Evolutionary conservation across 2,888 invertebrate genomes (phyloP).

Genomic region (Pheosia gnoma): DNA sequence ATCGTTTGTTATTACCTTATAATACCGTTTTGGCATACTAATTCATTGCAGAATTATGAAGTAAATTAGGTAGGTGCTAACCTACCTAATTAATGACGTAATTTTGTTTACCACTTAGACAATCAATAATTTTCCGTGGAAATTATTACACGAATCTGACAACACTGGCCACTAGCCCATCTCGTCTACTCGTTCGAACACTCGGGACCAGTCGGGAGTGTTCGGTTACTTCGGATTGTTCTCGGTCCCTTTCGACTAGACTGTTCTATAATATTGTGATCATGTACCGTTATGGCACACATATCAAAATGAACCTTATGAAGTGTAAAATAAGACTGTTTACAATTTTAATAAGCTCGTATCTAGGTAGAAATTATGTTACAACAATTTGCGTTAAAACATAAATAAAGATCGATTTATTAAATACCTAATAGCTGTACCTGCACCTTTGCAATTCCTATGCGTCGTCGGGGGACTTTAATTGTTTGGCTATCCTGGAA

Average conservation of each 20-base stretch:
- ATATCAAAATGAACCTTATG: slow-evolving; percentile 20
- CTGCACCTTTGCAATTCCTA: too few species aligned
- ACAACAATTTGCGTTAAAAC: too few species aligned
- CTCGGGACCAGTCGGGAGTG: slow-evolving; percentile 17
- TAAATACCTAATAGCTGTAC: too few species aligned
- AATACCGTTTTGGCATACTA: too few species aligned
- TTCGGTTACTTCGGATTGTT: slow-evolving; percentile 7
- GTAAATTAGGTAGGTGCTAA: too few species aligned
- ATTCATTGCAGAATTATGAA: too few species aligned
- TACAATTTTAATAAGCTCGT: background rate
- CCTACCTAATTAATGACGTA: background rate
- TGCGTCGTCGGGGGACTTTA: too few species aligned
- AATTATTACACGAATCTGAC: slow-evolving; percentile 17
- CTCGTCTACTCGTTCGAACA: slow-evolving; percentile 16
- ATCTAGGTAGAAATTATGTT: too few species aligned
- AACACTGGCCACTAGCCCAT: slow-evolving; percentile 13
- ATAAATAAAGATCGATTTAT: too few species aligned
- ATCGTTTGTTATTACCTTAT: too few species aligned
- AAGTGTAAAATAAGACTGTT: background rate
- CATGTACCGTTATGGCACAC: slow-evolving; percentile 8
- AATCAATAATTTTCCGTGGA: slow-evolving; percentile 9
- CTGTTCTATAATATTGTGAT: slow-evolving; percentile 3
- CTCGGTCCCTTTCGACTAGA: slow-evolving; percentile 8
- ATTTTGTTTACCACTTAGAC: slow-evolving; percentile 1
- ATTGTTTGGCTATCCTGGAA: too few species aligned